Evolutionary conservation across 2,113 vertebrate genomes (phyloP).

Genomic region (Trochalopteron elliotii): DNA sequence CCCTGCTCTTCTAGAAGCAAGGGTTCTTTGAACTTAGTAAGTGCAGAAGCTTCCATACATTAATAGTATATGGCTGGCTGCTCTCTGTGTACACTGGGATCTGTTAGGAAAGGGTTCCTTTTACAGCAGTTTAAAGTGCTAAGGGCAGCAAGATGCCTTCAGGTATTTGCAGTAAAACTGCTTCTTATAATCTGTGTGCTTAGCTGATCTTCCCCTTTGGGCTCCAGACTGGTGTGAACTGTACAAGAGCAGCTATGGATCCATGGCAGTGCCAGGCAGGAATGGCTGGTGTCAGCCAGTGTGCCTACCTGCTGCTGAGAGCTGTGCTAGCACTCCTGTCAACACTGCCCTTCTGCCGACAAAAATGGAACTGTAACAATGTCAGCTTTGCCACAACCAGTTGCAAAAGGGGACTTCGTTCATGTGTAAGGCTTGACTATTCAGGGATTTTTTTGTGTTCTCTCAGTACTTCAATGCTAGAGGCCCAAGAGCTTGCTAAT

Average conservation of each 20-base stretch:
- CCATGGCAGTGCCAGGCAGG: not conserved
- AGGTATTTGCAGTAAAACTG: not conserved
- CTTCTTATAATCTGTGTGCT: not conserved
- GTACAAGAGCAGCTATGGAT: not conserved
- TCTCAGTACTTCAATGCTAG: not conserved
- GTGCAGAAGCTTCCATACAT: not conserved
- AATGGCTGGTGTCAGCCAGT: not conserved
- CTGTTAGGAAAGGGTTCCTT: not conserved
- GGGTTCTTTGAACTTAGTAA: not conserved
- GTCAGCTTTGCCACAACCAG: not conserved
- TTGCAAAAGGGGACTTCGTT: not conserved
- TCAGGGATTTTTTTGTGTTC: not conserved
- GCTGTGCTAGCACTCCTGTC: not conserved
- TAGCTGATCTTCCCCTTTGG: not conserved
- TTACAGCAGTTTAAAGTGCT: not conserved
- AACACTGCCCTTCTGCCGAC: rapidly evolving
- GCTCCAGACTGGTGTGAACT: not conserved
- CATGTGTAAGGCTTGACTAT: not conserved
- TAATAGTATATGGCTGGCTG: not conserved
- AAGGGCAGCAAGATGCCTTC: not conserved
- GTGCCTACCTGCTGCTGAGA: not conserved
- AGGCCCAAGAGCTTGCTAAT: not conserved
- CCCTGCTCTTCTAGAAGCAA: not conserved
- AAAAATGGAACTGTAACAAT: not conserved
- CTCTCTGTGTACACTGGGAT: not conserved